A percentile compares a stretch with the other conserved stretches of the same genome.
Conservation (phyloP, 2,113 vertebrate genomes). For the Illadopsis cleaveri region DNA sequence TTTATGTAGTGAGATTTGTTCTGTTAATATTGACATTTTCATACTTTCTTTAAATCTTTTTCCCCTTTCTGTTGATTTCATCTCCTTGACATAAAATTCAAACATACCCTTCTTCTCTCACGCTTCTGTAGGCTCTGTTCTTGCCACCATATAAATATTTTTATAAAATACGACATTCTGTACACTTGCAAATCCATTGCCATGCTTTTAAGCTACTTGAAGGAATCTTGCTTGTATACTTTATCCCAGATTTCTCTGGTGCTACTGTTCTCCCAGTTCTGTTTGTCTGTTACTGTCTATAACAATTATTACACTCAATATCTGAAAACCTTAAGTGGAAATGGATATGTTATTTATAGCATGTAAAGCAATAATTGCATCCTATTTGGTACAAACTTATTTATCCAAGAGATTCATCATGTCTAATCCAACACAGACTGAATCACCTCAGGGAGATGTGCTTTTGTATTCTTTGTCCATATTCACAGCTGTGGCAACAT, state of each 20-base stretch:
- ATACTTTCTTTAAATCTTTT: background rate
- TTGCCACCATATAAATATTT: background rate
- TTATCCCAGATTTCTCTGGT: background rate
- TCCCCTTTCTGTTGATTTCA: background rate
- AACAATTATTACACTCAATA: background rate
- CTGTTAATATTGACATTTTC: background rate
- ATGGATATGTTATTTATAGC: background rate
- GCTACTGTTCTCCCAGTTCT: background rate
- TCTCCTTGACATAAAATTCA: background rate
- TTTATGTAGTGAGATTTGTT: background rate
- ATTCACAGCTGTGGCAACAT: background rate
- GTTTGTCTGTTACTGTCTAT: background rate
- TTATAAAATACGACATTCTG: background rate
- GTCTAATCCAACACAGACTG: background rate
- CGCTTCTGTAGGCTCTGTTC: background rate
- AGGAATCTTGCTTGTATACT: background rate
- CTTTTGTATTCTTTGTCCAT: background rate
- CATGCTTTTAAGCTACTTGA: background rate
- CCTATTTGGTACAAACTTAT: background rate
- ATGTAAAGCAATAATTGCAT: background rate
- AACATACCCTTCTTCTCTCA: background rate
- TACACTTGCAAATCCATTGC: background rate
- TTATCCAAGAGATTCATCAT: background rate
- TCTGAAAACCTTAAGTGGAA: background rate
- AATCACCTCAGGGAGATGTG: background rate